Evolutionary conservation across 2,113 vertebrate genomes (phyloP), one percentile per base, ranked within the genome.

Genomic region (Cervus canadensis): DNA sequence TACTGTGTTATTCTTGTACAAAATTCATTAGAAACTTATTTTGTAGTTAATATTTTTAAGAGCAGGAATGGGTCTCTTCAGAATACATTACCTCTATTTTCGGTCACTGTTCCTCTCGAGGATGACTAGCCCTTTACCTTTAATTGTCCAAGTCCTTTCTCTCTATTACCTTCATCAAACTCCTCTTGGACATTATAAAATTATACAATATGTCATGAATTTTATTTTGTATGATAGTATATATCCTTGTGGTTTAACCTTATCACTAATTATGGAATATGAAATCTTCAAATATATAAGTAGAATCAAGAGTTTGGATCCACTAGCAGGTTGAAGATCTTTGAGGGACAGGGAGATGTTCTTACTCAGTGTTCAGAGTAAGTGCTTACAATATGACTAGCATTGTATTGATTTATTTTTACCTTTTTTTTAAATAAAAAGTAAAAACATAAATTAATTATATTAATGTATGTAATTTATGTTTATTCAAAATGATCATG

Each of bases 381-480:
- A n/a, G 5, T 90, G 64, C 5, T 88, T 50, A 21, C 0, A 64
- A 4, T 36, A 78, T 59, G 6, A 23, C 9, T 62, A 23, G 5
- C 0, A 3, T 89, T 94, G 64, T 17, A 36, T 26, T 16, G 14
- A 84, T 83, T 91, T 45, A 30, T 48, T 9, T 90, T 56, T 59
- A 14, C 12, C 2, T 28, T 23, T 78, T 33, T 4, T 83, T 54
- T 6, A 74, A 30, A 33, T 33, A 36, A 43, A 30, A 30, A 36
- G 52, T 56, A 0, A 43, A 74, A 52, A 89, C 67, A 40, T 28
- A 43, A 60, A 43, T 85, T 1, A 43, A 79, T 95, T 95, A 11
- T 26, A 88, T 15, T 60, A 30, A 96, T 95, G 5, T 59, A 92
- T 74, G 8, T 30, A 56, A 76, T 91, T 97, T 97, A 92, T 89